Percentiles rank a stretch among this genome's conserved stretches.
Evolutionary conservation across 2,797 vertebrate genomes (phyloP).

Genomic region (Fringilla coelebs): DNA sequence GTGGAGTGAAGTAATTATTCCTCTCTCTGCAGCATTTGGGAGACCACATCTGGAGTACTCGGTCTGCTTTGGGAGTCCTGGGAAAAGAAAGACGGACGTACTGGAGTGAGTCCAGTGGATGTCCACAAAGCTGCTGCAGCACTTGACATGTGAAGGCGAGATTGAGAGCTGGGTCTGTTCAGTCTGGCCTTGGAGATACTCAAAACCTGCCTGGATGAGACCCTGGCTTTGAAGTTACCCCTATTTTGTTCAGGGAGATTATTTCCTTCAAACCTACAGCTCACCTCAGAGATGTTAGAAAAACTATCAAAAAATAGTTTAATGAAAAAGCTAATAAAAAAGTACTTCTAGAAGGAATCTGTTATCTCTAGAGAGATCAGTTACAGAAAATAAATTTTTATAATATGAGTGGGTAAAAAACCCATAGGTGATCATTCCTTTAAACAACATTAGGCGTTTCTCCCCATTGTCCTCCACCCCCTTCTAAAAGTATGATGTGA

Average conservation of each 20-base stretch:
- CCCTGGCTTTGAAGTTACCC: not conserved
- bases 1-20: conserved; percentile 16
- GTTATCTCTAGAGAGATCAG: not conserved
- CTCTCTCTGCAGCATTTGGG: not conserved
- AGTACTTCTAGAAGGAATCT: not conserved
- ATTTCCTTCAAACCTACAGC: not conserved
- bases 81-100: not conserved
- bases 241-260: not conserved
- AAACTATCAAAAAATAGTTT: not conserved
- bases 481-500: not conserved
- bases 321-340: not conserved
- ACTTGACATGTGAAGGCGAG: not conserved
- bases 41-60: not conserved
- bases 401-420: not conserved
- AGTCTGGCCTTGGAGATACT: not conserved
- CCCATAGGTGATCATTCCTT: not conserved
- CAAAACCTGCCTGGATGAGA: not conserved
- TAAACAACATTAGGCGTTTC: not conserved
- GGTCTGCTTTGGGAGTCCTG: not conserved
- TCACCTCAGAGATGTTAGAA: not conserved
- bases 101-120: not conserved
- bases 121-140: not conserved
- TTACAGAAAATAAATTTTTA: not conserved
- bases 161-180: not conserved
- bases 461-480: no score